Base-by-base conservation (phyloP, 2,797 vertebrate genomes). In the Sternotherus odoratus region DNA sequence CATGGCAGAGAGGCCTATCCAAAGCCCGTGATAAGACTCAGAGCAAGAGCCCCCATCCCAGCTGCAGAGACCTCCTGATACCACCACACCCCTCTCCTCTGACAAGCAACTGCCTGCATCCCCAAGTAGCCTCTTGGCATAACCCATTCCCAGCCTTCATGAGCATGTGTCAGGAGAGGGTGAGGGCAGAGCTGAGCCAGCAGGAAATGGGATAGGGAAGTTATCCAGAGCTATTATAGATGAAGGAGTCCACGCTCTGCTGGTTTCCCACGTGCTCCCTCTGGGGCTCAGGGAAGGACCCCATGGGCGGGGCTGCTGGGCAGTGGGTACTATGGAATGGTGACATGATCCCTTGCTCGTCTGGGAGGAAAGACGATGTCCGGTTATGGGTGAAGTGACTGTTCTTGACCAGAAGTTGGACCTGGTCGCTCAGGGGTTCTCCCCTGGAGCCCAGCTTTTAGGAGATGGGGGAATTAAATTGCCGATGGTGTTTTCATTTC, bases 21-120 rank as follows among this genome's bases (percentile, higher is more conserved):
- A 75, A 69, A 93, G 88, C 16, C 5, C 1, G 1, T 83, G 48
- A 56, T 23, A 12, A 28, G 39, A 69, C 21, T 86, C 75, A 80
- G 95, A 75, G 87, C 75, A 21, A 10, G 72, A 26, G 63, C 3
- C 1, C 1, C 86, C 85, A 30, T 93, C 24, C 8, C 16, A 85
- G 8, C 36, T 57, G 51, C 33, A 46, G 63, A 17, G 5, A 66
- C 4, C 79, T 60, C 66, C 48, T 33, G n/a, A 12, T 74, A 48
- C 24, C 77, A 48, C 28, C 9, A 4, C 0, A 0, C 79, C 30
- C 8, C 43, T 75, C 43, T 5, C 36, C 50, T 51, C 51, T 1
- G 1, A 50, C 78, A 33, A 46, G 1, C 50, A 95, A 30, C 13
- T 26, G 78, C 8, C 78, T 79, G 19, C 11, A 69, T 23, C 28